phyloP scores from a whole-genome alignment of 2,113 vertebrate genomes.

The Anoura caudifer region DNA sequence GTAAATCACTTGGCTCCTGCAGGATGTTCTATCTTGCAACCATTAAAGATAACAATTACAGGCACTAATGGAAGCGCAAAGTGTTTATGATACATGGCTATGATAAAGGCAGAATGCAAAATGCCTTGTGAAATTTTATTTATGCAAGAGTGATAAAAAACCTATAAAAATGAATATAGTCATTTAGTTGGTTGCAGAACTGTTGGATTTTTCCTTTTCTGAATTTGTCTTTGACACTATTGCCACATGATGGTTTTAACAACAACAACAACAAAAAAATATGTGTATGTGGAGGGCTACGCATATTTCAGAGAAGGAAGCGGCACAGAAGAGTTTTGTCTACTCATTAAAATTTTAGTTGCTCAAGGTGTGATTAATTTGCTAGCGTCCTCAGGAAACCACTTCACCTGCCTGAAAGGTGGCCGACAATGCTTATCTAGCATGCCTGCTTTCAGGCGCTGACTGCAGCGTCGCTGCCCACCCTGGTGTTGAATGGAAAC shows the following conservation, averaged over 20 bases:
- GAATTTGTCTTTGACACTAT: neutral
- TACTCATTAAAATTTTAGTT: neutral
- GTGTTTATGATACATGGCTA: neutral
- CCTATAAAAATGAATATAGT: neutral
- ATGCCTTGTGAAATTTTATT: neutral
- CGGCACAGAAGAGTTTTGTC: neutral
- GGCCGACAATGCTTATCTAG: neutral
- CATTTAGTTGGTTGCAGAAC: neutral
- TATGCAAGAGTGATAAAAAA: neutral
- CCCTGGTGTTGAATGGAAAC: neutral
- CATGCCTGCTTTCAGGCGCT: neutral
- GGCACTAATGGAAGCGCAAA: neutral
- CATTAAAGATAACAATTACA: neutral
- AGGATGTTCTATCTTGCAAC: neutral
- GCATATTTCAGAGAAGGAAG: neutral
- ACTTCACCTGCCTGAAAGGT: neutral
- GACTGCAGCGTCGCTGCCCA: neutral
- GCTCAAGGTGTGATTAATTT: neutral
- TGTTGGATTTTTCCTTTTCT: neutral
- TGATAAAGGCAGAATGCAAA: neutral
- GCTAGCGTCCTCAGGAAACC: neutral
- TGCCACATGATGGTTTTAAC: neutral
- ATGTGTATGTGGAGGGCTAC: fast-evolving
- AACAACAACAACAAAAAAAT: too few relatives aligned
- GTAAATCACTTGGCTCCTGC: neutral